Conservation (phyloP, 2,113 vertebrate species). For the Ptyas mucosa region DNA sequence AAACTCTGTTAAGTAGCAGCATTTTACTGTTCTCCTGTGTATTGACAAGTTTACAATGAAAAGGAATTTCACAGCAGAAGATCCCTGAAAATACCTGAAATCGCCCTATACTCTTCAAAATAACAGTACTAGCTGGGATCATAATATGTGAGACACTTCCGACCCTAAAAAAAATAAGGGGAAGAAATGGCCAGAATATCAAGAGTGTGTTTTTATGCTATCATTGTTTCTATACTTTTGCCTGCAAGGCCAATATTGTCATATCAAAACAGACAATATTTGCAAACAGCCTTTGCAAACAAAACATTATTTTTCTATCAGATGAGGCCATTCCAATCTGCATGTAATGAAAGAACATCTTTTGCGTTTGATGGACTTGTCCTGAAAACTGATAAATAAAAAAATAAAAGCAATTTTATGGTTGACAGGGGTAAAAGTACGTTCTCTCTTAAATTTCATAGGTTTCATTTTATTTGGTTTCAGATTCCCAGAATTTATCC, state of each 20-base stretch:
- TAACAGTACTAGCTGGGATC: not conserved
- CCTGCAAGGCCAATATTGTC: not conserved
- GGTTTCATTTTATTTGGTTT: not conserved
- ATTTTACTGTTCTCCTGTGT: not conserved
- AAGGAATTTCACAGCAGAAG: not conserved
- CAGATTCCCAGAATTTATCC: not conserved
- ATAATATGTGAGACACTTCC: not conserved
- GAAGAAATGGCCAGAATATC: not conserved
- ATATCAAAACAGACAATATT: not conserved
- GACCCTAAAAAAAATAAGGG: not conserved
- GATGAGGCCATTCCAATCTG: not conserved
- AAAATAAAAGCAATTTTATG: not conserved
- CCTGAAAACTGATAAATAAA: not conserved
- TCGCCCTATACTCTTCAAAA: not conserved
- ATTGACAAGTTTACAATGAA: not conserved
- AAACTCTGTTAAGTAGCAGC: not conserved
- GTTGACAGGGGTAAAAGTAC: not conserved
- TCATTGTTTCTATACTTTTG: not conserved
- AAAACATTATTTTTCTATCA: not conserved
- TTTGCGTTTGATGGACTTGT: not conserved
- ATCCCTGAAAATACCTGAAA: not conserved
- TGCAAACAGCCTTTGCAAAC: not conserved
- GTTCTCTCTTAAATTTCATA: not conserved
- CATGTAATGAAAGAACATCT: not conserved
- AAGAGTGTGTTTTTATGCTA: not conserved